A percentile compares a stretch with the other conserved stretches of the same genome.
Conservation (phyloP, 1,140 invertebrate species). For the Drosophila sturtevanti region DNA sequence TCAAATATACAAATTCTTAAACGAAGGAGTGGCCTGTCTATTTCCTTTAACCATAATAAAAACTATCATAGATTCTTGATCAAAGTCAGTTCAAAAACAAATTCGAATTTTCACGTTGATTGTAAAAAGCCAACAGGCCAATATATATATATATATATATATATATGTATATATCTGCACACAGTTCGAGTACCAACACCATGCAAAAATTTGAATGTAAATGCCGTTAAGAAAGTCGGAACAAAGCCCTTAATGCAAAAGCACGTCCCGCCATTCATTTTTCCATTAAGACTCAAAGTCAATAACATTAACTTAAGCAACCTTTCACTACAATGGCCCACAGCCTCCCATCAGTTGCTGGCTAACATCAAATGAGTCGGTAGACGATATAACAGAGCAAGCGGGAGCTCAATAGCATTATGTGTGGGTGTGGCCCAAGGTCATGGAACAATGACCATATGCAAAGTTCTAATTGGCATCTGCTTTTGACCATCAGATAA, state of each 20-base stretch:
- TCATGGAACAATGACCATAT: neutral
- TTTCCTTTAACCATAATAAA: too few relatives aligned
- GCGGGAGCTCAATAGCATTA: neutral
- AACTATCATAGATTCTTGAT: neutral
- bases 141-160: neutral
- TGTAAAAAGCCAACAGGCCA: conserved; percentile 9
- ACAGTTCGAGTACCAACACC: conserved; percentile 11
- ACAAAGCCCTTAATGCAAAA: conserved; percentile 50
- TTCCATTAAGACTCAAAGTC: conserved; percentile 50
- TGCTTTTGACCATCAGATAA: neutral
- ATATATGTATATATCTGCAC: neutral
- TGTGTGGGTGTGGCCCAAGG: neutral
- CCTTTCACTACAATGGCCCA: conserved; percentile 28
- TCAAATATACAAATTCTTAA: neutral
- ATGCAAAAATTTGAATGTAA: conserved; percentile 48
- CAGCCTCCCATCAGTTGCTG: neutral
- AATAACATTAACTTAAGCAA: conserved; percentile 56
- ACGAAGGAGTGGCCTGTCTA: too few relatives aligned
- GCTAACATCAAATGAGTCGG: conserved; percentile 3
- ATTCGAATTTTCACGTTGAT: conserved; percentile 15
- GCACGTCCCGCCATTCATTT: conserved; percentile 53
- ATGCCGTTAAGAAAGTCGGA: conserved; percentile 44
- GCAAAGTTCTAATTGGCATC: conserved; percentile 18
- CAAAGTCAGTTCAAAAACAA: neutral
- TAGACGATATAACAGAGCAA: neutral